Percentiles rank a stretch among this genome's conserved stretches.
Conservation (phyloP, 2,797 vertebrate genomes). For the Arctocebus calabarensis region DNA sequence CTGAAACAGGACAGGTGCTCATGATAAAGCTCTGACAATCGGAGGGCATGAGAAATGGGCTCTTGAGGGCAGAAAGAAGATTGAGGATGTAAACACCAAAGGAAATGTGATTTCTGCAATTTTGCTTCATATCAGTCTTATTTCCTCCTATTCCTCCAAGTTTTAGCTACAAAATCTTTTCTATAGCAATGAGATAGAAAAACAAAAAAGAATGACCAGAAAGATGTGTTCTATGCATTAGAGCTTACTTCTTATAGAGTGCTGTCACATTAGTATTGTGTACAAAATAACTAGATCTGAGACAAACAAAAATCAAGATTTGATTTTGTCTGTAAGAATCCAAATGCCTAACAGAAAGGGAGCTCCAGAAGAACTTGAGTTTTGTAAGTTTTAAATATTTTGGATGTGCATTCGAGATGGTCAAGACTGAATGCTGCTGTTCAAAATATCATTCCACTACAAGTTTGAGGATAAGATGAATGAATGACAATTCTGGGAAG, state of each 20-base stretch:
- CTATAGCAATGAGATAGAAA: background rate
- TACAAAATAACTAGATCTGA: background rate
- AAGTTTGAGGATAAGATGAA: conserved; percentile 25
- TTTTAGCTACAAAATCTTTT: background rate
- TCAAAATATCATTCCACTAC: background rate
- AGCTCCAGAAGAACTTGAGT: conserved; percentile 18
- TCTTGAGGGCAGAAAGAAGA: background rate
- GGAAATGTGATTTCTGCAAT: background rate
- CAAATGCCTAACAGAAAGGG: background rate
- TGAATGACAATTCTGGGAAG: background rate
- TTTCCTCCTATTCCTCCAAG: background rate
- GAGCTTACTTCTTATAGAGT: background rate
- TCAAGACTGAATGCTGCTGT: background rate
- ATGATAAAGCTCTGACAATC: background rate
- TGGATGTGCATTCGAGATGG: background rate
- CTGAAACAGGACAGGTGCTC: background rate
- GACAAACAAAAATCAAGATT: conserved; percentile 5
- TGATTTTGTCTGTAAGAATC: conserved; percentile 22
- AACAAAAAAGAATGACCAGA: background rate
- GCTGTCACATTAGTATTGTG: background rate
- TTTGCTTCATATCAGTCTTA: background rate
- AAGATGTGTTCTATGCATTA: background rate
- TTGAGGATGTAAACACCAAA: background rate
- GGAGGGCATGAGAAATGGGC: background rate
- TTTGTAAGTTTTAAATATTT: background rate